phyloP scores from a whole-genome alignment of 2,888 invertebrate species.

The Criorhina ranunculi region DNA sequence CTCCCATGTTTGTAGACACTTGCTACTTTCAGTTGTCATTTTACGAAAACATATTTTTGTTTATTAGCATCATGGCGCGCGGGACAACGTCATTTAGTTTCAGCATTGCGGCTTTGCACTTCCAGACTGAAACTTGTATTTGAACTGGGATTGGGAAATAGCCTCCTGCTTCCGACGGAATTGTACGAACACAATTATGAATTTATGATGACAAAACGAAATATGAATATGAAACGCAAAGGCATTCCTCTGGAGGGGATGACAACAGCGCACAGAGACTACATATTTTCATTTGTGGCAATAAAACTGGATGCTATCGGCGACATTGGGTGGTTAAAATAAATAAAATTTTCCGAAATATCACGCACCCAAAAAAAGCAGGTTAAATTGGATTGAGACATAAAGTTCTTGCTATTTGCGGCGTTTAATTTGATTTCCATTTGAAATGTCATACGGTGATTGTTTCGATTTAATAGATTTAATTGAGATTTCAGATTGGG shows the following conservation, averaged over 20 bases:
- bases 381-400: conserved; percentile 25
- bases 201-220: neutral
- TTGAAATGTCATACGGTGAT: neutral
- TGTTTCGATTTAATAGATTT: conserved; percentile 5
- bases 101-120: no score
- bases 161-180: no score
- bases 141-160: no score
- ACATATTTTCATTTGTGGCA: conserved; percentile 2
- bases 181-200: no score
- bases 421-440: conserved; percentile 1
- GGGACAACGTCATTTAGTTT: no score
- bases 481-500: no score
- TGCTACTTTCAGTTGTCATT: no score
- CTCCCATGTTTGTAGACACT: no score
- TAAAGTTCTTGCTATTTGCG: conserved; percentile 10
- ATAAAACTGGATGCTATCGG: conserved; percentile 10
- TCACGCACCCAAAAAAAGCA: neutral
- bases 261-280: neutral
- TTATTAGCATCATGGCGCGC: no score
- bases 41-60: no score
- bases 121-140: no score
- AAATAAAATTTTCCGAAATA: conserved; percentile 8
- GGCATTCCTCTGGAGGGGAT: neutral
- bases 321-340: conserved; percentile 3
- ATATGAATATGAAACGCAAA: neutral